These are phyloP conservation scores for Drosophila nasuta DNA, from an alignment of 1,140 invertebrate species.

Conservation along the genomic window DNA sequence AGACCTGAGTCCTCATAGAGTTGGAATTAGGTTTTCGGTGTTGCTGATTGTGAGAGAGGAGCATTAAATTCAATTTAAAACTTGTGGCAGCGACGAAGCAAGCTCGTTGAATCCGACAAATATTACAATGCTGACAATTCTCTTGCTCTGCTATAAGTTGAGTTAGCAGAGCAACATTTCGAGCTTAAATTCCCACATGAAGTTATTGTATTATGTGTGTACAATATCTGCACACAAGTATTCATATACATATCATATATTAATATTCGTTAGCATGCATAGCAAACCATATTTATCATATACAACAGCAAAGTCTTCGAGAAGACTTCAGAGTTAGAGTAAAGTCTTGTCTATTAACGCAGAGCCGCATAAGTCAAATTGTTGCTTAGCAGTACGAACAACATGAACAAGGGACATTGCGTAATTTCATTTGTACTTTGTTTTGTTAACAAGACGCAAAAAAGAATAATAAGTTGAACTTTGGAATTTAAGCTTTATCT, in stretches of 20 bases:
- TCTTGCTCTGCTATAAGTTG: no score
- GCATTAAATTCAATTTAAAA: no score
- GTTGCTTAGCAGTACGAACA: constrained; percentile 16
- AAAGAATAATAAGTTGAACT: constrained; percentile 24
- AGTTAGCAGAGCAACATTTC: no score
- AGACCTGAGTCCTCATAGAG: no score
- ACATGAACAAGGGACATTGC: constrained; percentile 23
- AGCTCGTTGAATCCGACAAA: no score
- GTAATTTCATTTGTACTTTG: constrained; percentile 56
- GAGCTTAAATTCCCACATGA: no score
- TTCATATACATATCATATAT: not conserved
- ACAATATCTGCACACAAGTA: no score
- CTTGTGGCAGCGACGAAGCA: no score
- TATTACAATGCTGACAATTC: no score
- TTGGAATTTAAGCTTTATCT: constrained; percentile 39
- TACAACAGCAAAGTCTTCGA: constrained; percentile 32
- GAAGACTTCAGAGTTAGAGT: constrained; percentile 23
- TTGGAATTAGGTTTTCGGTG: no score
- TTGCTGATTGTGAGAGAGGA: no score
- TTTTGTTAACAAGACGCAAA: constrained; percentile 32
- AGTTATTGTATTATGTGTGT: no score
- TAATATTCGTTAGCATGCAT: constrained; percentile 11
- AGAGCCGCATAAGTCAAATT: constrained; percentile 37
- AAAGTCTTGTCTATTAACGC: constrained; percentile 43
- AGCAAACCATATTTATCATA: constrained; percentile 36